Conservation (phyloP, 1,140 invertebrate genomes). For the Eufriesea mexicana region DNA sequence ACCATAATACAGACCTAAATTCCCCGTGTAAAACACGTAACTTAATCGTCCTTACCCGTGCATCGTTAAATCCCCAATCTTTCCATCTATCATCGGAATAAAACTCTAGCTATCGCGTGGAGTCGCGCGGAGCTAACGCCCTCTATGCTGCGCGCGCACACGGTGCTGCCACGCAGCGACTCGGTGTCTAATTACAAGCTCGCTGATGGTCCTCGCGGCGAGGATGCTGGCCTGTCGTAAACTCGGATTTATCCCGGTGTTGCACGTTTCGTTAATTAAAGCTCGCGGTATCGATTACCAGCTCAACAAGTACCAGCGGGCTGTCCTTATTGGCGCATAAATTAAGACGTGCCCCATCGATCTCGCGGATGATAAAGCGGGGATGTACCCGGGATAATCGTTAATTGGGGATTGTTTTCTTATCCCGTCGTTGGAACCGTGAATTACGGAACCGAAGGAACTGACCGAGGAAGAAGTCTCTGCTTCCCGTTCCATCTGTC, state of each 20-base stretch:
- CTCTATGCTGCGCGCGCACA: no score
- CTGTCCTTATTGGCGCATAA: slow-evolving; percentile 29
- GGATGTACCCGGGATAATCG: slow-evolving; percentile 6
- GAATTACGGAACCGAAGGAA: slow-evolving; percentile 27
- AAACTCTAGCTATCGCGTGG: no score
- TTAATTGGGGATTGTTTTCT: slow-evolving; percentile 43
- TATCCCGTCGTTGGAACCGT: slow-evolving; percentile 8
- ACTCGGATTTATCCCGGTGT: not conserved
- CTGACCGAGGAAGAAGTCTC: slow-evolving; percentile 8
- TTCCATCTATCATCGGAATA: no score
- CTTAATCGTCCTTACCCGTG: no score
- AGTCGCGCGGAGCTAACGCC: no score
- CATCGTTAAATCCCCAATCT: no score
- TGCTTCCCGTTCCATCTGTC: not conserved
- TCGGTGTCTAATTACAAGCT: not conserved
- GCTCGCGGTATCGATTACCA: slow-evolving; percentile 29
- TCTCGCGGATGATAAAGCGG: slow-evolving; percentile 6
- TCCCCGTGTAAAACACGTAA: no score
- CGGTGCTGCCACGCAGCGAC: no score
- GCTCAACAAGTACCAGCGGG: slow-evolving; percentile 4
- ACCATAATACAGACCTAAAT: no score
- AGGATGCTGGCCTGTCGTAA: not conserved
- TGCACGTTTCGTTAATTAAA: slow-evolving; percentile 4
- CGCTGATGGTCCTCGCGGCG: no score
- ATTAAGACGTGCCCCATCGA: slow-evolving; percentile 27